A percentile compares a stretch with the other conserved stretches of the same genome.
These are phyloP conservation scores for Cheilosia grossa DNA, from an alignment of 2,888 invertebrate species.

Conservation along the genomic window DNA sequence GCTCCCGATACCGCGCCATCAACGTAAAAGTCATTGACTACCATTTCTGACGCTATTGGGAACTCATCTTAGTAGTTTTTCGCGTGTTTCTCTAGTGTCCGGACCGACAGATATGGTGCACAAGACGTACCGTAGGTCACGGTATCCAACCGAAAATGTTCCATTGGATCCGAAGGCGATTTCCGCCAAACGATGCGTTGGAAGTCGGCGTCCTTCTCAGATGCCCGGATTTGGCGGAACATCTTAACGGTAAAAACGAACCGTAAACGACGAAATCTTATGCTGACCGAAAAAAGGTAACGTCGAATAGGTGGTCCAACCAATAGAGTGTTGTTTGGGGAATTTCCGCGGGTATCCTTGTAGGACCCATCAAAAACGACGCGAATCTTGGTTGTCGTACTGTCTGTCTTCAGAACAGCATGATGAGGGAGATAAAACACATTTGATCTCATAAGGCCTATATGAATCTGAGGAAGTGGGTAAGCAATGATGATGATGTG, in stretches of 20 bases:
- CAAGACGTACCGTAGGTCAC: not conserved
- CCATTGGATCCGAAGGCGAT: not conserved
- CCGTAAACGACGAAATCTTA: slow-evolving; percentile 6
- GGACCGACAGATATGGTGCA: not conserved
- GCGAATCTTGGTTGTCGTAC: not conserved
- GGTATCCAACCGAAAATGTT: not conserved
- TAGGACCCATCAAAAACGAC: not conserved
- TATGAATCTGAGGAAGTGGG: no score
- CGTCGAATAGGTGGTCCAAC: slow-evolving; percentile 15
- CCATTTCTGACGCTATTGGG: slow-evolving; percentile 1
- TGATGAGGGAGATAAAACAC: slow-evolving; percentile 18
- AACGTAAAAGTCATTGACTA: slow-evolving; percentile 7
- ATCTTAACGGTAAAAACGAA: slow-evolving; percentile 24
- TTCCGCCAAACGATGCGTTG: slow-evolving; percentile 21
- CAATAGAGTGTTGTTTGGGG: slow-evolving; percentile 4
- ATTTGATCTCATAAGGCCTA: not conserved
- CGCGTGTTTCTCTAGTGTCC: not conserved
- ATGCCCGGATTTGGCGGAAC: slow-evolving; percentile 23
- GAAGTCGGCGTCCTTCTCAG: not conserved
- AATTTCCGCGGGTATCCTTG: slow-evolving; percentile 5
- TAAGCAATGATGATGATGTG: no score
- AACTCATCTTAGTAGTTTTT: slow-evolving; percentile 1
- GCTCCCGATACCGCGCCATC: not conserved
- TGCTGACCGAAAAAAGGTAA: slow-evolving; percentile 9
- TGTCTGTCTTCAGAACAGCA: slow-evolving; percentile 9